Evolutionary conservation across 2,113 vertebrate genomes (phyloP).

Genomic region (Protobothrops flavoviridis): DNA sequence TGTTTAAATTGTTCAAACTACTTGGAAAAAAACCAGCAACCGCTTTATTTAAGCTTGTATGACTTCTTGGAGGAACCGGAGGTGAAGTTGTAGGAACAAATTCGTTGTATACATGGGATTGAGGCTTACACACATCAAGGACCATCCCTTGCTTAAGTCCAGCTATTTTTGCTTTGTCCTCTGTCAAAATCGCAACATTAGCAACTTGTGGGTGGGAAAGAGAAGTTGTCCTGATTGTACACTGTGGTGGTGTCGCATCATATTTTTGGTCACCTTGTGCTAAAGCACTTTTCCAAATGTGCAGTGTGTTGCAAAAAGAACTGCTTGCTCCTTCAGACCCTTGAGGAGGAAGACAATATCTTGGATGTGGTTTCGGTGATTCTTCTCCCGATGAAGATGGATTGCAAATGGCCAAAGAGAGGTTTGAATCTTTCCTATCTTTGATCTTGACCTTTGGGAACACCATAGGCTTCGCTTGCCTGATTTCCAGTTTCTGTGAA

Average conservation of each 20-base stretch:
- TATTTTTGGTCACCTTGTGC: not conserved
- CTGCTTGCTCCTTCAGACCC: accelerated
- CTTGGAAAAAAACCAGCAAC: accelerated
- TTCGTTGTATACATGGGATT: accelerated
- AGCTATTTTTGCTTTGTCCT: accelerated
- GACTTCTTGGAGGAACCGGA: not conserved
- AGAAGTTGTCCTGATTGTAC: not conserved
- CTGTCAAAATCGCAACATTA: accelerated
- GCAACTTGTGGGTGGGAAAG: accelerated
- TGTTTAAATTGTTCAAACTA: accelerated
- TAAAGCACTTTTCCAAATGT: constrained; percentile 66
- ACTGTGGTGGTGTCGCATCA: accelerated
- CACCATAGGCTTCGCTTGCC: not conserved
- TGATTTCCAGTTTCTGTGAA: accelerated
- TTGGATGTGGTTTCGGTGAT: not conserved
- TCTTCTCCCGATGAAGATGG: not conserved
- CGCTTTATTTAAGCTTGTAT: not conserved
- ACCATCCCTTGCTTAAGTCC: not conserved
- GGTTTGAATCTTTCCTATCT: accelerated
- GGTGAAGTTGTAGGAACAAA: accelerated
- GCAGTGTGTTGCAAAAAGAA: constrained; percentile 56
- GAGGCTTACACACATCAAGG: constrained; percentile 1
- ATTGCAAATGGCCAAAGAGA: accelerated
- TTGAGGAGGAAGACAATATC: not conserved
- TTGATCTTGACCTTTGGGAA: not conserved